A percentile compares a stretch with the other conserved stretches of the same genome.
Conservation (phyloP, 2,113 vertebrate genomes). For the Chamaea fasciata region DNA sequence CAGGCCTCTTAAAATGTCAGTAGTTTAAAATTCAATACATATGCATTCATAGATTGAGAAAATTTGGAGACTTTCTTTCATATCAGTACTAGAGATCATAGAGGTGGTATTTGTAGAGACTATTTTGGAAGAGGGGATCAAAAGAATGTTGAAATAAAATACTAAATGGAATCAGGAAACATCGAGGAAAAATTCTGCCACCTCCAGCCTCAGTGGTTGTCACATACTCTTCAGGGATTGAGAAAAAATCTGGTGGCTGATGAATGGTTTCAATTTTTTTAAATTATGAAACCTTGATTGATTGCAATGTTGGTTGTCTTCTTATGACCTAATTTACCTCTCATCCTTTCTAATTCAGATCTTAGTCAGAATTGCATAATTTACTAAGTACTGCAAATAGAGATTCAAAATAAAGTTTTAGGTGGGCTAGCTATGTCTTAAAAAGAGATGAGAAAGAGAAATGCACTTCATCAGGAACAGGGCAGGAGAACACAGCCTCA, state of each 20-base stretch:
- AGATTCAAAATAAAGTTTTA: neutral
- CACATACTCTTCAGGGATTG: neutral
- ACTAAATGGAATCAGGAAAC: neutral
- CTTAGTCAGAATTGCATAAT: neutral
- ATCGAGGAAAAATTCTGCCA: neutral
- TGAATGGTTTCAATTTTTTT: neutral
- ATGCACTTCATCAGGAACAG: neutral
- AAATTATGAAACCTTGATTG: neutral
- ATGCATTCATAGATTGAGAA: neutral
- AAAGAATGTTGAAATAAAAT: neutral
- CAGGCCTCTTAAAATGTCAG: neutral
- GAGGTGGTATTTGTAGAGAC: neutral
- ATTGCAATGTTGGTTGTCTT: neutral
- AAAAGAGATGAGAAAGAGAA: neutral
- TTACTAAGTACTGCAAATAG: neutral
- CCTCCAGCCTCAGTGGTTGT: neutral
- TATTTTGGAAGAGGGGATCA: neutral
- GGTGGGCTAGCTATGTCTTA: neutral
- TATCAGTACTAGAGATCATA: neutral
- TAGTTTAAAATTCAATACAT: neutral
- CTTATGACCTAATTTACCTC: conserved; percentile 7
- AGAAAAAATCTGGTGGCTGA: neutral
- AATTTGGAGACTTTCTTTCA: neutral
- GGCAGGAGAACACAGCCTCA: neutral
- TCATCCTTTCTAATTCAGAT: conserved; percentile 5